Evolutionary conservation across 1,140 invertebrate genomes (phyloP).

Genomic region (Planococcus citri): DNA sequence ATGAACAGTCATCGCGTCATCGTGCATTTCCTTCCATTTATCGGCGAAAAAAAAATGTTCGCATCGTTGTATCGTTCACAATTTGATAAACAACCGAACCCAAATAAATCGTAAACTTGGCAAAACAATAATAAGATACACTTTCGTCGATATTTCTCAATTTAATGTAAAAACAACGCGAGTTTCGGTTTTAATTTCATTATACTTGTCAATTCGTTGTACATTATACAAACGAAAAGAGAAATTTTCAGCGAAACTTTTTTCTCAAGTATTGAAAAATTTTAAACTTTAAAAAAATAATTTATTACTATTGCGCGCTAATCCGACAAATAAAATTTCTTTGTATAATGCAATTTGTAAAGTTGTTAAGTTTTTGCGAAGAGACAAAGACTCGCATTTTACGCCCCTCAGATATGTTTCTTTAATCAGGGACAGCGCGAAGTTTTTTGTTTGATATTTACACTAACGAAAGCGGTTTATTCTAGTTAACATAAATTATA

Average conservation of each 20-base stretch:
- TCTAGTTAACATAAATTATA: constrained; percentile 8
- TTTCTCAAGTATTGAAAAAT: neutral
- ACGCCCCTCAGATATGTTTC: constrained; percentile 1
- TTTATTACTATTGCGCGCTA: constrained; percentile 3
- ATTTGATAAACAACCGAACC: neutral
- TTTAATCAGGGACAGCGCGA: constrained; percentile 5
- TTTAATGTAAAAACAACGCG: neutral
- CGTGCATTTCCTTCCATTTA: no score
- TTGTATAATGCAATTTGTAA: neutral
- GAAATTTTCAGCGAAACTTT: neutral
- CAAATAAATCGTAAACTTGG: neutral
- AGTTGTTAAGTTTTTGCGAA: neutral
- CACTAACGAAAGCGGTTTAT: constrained; percentile 6
- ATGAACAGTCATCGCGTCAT: no score
- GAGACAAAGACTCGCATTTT: neutral
- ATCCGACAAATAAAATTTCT: neutral
- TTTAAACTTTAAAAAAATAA: neutral
- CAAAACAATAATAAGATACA: neutral
- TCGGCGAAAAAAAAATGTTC: no score
- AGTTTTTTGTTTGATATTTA: constrained; percentile 8
- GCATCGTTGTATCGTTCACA: no score
- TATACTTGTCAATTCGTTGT: neutral
- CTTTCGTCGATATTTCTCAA: neutral
- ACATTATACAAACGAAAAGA: neutral
- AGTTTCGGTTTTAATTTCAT: neutral